A percentile compares a stretch with the other conserved stretches of the same genome.
These are phyloP conservation scores for Halichoerus grypus DNA, from an alignment of 2,113 vertebrate species.

Conservation along the genomic window DNA sequence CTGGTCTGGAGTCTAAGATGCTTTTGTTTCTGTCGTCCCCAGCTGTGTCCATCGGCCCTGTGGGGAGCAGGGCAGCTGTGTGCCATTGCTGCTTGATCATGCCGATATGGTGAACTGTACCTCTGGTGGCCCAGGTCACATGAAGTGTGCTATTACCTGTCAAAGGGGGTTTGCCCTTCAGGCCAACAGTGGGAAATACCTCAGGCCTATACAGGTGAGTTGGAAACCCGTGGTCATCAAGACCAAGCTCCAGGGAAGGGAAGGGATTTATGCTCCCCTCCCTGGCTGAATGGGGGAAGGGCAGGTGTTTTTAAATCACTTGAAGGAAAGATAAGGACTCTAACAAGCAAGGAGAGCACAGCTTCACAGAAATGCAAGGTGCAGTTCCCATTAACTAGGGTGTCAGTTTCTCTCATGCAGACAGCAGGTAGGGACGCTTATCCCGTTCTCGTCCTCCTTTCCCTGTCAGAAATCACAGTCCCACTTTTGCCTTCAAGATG, in stretches of 20 bases:
- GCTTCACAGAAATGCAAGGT: not conserved
- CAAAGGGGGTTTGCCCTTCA: conserved; percentile 89
- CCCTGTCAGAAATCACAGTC: not conserved
- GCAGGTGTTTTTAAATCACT: not conserved
- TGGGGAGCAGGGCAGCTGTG: conserved; percentile 84
- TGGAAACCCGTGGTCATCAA: not conserved
- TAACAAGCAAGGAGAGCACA: not conserved
- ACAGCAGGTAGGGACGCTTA: not conserved
- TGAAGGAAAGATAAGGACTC: not conserved
- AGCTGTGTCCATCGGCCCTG: conserved; percentile 81
- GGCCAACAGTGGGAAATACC: conserved; percentile 84
- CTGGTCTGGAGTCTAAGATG: not conserved
- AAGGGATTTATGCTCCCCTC: not conserved
- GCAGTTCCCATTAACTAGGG: not conserved
- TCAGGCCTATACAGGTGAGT: conserved; percentile 89
- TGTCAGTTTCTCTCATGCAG: not conserved
- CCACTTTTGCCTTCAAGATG: not conserved
- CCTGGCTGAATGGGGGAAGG: accelerated
- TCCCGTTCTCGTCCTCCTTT: not conserved
- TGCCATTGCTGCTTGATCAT: conserved; percentile 84
- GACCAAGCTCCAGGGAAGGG: not conserved
- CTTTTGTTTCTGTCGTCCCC: conserved; percentile 48
- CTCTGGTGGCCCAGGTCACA: conserved; percentile 70
- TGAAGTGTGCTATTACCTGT: conserved; percentile 89
- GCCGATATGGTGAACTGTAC: conserved; percentile 89